Evolutionary conservation across 2,113 vertebrate species (phyloP), one percentile per base, ranked within the genome.

Genomic region (Pseudorectes ferrugineus): DNA sequence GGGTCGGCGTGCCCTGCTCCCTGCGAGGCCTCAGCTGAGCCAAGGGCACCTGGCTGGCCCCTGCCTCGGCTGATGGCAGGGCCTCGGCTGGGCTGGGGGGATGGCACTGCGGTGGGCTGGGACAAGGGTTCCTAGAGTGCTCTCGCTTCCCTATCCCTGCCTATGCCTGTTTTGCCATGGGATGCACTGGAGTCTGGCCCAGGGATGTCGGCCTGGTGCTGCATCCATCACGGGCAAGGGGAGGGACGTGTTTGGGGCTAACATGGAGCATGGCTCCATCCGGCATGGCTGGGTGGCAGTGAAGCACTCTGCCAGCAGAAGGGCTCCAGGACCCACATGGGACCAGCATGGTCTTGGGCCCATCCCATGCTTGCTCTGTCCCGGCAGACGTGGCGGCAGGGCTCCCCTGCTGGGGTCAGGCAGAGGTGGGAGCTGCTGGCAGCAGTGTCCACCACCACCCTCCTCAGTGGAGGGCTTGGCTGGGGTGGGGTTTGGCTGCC

Each of bases 401-500:
- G 63, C 63, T 89, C 2, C 2, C 10, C 35, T 43, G 25, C 18
- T 45, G 74, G 52, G 42, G 33, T 74, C 83, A 63, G 58, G 51
- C 88, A 77, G 85, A 45, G 33, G 65, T 89, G 70, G 77, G 72
- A 85, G 52, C 81, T 25, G 74, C 74, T 82, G 81, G 85, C 88
- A 78, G 65, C 2, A 1, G 10, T 26, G 40, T 67, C 45, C 52
- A 62, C 58, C 77, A 63, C 72, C 71, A 35, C 38, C 23, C 59
- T 74, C 16, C 42, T 82, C 20, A 17, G 51, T 3, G 2, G 42
- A 82, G 52, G 28, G 89, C 42, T 95, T 3, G 11, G 51, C 25
- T 21, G 19, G 33, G 86, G 70, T 90, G 82, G 42, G 74, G 70
- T 92, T 93, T 93, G 95, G 85, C 91, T 82, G 89, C 70, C 78